These are phyloP conservation scores for Ctenomys sociabilis DNA, from an alignment of 2,113 vertebrate species.

Conservation along the genomic window DNA sequence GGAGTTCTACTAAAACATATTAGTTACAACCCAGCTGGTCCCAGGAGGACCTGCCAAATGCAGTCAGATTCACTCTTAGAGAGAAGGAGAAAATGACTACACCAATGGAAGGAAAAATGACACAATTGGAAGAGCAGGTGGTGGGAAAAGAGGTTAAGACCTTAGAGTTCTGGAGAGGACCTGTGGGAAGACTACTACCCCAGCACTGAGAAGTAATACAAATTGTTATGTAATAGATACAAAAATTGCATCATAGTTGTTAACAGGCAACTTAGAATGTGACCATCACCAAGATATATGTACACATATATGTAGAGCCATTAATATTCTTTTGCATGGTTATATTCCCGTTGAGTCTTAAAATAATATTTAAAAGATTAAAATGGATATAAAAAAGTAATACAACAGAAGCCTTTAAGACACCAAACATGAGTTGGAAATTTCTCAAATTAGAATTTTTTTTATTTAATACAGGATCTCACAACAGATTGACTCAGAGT, in stretches of 20 bases:
- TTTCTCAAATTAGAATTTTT: neutral
- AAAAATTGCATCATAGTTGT: neutral
- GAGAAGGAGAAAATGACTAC: neutral
- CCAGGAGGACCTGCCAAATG: neutral
- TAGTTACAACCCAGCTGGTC: neutral
- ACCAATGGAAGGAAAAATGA: neutral
- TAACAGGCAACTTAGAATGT: neutral
- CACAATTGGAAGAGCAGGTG: neutral
- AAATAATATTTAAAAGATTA: neutral
- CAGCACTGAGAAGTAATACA: neutral
- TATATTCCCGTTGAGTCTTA: neutral
- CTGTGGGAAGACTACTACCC: neutral
- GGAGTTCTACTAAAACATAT: neutral
- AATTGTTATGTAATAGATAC: neutral
- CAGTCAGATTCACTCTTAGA: fast-evolving
- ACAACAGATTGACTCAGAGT: no score
- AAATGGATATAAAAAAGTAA: neutral
- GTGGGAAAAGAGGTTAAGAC: neutral
- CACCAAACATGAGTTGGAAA: neutral
- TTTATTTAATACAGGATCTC: no score
- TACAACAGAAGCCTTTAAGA: neutral
- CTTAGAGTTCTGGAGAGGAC: neutral
- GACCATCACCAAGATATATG: neutral
- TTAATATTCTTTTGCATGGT: neutral
- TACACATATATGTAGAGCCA: neutral